phyloP scores from a whole-genome alignment of 2,888 invertebrate species.

The Mythimna loreyi region DNA sequence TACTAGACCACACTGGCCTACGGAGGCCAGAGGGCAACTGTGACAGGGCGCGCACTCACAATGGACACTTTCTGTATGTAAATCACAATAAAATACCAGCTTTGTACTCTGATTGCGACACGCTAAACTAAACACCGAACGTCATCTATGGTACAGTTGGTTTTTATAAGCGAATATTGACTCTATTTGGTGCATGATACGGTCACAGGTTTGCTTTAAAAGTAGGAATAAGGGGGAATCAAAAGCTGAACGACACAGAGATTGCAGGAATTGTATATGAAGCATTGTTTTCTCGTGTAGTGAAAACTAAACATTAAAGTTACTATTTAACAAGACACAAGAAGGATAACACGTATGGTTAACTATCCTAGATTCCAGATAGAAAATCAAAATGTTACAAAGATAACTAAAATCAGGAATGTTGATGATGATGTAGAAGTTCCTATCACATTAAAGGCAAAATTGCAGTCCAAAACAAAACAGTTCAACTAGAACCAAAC shows the following conservation, averaged over 20 bases:
- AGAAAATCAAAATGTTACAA: neutral
- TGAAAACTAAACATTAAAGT: neutral
- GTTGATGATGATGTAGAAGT: neutral
- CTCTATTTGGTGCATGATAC: conserved; percentile 62
- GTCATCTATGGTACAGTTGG: conserved; percentile 75
- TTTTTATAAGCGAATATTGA: conserved; percentile 71
- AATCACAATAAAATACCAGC: conserved; percentile 89
- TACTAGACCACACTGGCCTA: conserved; percentile 77
- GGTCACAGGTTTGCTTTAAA: conserved; percentile 29
- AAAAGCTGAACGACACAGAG: conserved; percentile 20
- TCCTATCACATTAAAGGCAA: neutral
- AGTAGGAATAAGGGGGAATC: conserved; percentile 13
- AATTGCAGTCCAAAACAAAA: neutral
- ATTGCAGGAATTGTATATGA: conserved; percentile 20
- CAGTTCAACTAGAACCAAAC: neutral
- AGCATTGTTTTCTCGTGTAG: neutral
- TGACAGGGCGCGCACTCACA: conserved; percentile 84
- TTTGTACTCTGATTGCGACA: conserved; percentile 89
- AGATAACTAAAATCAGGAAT: neutral
- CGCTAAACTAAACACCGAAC: conserved; percentile 84
- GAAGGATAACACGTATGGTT: neutral
- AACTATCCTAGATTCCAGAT: neutral
- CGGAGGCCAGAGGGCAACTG: conserved; percentile 86
- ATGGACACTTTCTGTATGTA: conserved; percentile 87
- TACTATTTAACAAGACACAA: neutral